These are phyloP conservation scores for Ellobius talpinus DNA, from an alignment of 2,113 vertebrate genomes.

Conservation along the genomic window DNA sequence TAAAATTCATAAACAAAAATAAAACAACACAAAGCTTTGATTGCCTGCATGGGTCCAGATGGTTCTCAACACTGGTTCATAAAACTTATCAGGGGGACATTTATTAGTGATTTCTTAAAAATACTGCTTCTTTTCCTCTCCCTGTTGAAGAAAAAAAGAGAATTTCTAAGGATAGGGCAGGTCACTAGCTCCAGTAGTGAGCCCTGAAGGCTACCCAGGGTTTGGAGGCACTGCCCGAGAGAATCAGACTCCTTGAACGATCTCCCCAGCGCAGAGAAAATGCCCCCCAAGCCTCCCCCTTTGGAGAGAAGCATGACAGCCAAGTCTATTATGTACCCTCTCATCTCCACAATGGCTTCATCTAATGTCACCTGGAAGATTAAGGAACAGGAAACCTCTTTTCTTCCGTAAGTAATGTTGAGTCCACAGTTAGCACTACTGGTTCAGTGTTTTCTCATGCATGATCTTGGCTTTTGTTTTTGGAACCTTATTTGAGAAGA, in stretches of 20 bases:
- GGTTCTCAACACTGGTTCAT: not conserved
- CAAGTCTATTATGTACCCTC: not conserved
- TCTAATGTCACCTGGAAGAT: not conserved
- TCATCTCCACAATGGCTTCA: not conserved
- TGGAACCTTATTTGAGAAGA: slow-evolving; percentile 14
- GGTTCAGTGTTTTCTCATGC: not conserved
- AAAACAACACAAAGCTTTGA: not conserved
- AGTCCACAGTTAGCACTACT: not conserved
- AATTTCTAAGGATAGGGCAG: not conserved
- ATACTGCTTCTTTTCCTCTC: not conserved
- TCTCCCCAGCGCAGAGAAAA: not conserved
- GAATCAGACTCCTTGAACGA: not conserved
- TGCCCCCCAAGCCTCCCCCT: not conserved
- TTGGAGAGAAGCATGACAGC: not conserved
- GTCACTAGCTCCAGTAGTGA: not conserved
- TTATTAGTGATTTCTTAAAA: not conserved
- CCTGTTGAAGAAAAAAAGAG: not conserved
- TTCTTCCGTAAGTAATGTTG: not conserved
- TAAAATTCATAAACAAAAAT: not conserved
- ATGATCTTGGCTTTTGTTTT: not conserved
- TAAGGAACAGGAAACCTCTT: not conserved
- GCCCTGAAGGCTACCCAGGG: not conserved
- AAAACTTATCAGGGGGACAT: not conserved
- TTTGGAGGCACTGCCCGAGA: not conserved
- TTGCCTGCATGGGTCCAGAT: not conserved